These are phyloP conservation scores for Maccullochella peelii DNA, from an alignment of 2,113 vertebrate species.

Conservation along the genomic window DNA sequence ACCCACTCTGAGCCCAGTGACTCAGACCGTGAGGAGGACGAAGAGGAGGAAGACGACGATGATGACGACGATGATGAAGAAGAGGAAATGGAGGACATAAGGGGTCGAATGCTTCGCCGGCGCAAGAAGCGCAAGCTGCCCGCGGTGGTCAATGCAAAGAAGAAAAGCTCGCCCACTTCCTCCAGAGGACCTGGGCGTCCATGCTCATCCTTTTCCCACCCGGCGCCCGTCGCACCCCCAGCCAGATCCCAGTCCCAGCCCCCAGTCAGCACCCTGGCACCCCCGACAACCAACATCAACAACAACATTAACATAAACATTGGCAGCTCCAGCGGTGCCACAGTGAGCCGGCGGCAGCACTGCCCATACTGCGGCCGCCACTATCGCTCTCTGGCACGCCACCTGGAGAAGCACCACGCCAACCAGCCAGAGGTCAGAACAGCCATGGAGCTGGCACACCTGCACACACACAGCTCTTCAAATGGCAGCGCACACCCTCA, in stretches of 20 bases:
- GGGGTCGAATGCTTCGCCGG: slow-evolving; percentile 82
- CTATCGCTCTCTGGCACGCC: slow-evolving; percentile 84
- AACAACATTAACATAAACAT: slow-evolving; percentile 87
- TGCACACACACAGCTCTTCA: slow-evolving; percentile 61
- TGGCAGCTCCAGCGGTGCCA: slow-evolving; percentile 67
- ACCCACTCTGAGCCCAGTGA: slow-evolving; percentile 85
- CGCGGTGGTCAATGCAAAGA: slow-evolving; percentile 57
- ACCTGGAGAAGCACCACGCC: slow-evolving; percentile 85
- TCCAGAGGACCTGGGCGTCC: slow-evolving; percentile 73
- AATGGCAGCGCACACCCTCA: slow-evolving; percentile 68
- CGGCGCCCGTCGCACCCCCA: slow-evolving; percentile 56
- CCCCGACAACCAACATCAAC: slow-evolving; percentile 85
- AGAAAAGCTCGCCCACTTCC: slow-evolving; percentile 65
- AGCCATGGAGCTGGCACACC: slow-evolving; percentile 84
- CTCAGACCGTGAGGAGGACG: slow-evolving; percentile 84
- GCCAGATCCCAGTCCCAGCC: slow-evolving; percentile 65
- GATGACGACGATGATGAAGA: slow-evolving; percentile 83
- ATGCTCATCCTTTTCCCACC: slow-evolving; percentile 80
- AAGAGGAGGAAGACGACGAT: slow-evolving; percentile 84
- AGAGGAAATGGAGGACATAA: slow-evolving; percentile 82
- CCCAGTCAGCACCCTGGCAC: slow-evolving; percentile 59
- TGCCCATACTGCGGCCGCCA: slow-evolving; percentile 84
- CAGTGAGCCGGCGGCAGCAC: slow-evolving; percentile 79
- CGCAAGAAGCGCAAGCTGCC: slow-evolving; percentile 84
- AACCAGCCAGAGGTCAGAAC: slow-evolving; percentile 82